A percentile compares a stretch with the other conserved stretches of the same genome.
Evolutionary conservation across 2,113 vertebrate genomes (phyloP).

Genomic region (Melanotaenia duboulayi): DNA sequence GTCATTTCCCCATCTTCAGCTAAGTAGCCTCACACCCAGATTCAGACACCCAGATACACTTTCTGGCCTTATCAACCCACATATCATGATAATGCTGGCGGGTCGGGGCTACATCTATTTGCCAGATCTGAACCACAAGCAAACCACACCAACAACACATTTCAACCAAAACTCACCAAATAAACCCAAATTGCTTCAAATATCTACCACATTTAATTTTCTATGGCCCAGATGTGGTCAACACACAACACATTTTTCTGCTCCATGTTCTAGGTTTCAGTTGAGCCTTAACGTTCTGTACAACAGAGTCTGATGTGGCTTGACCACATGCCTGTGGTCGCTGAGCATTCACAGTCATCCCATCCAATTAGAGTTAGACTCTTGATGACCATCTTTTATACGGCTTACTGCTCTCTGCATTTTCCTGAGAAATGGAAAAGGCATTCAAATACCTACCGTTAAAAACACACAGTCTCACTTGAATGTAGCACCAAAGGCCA

Average conservation of each 20-base stretch:
- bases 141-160: neutral
- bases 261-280: too few relatives aligned
- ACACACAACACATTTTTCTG: neutral
- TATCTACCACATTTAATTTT: neutral
- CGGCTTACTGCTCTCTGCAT: slow-evolving; percentile 34
- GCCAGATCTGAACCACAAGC: neutral
- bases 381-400: slow-evolving; percentile 29
- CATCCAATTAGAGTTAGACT: slow-evolving; percentile 59
- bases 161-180: neutral
- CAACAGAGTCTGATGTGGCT: slow-evolving; percentile 6
- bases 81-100: neutral
- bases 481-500: slow-evolving; percentile 59
- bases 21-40: too few relatives aligned
- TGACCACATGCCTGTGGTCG: slow-evolving; percentile 22
- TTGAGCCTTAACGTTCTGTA: neutral
- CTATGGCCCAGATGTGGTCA: neutral
- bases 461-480: slow-evolving; percentile 50
- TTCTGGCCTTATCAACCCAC: too few relatives aligned
- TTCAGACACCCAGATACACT: too few relatives aligned
- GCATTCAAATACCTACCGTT: slow-evolving; percentile 19
- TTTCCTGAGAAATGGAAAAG: slow-evolving; percentile 21
- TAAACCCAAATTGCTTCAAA: neutral
- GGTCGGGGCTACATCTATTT: neutral
- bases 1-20: too few relatives aligned
- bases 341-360: slow-evolving; percentile 43